phyloP scores from a whole-genome alignment of 2,797 vertebrate genomes.

The Simalia tracyae region DNA sequence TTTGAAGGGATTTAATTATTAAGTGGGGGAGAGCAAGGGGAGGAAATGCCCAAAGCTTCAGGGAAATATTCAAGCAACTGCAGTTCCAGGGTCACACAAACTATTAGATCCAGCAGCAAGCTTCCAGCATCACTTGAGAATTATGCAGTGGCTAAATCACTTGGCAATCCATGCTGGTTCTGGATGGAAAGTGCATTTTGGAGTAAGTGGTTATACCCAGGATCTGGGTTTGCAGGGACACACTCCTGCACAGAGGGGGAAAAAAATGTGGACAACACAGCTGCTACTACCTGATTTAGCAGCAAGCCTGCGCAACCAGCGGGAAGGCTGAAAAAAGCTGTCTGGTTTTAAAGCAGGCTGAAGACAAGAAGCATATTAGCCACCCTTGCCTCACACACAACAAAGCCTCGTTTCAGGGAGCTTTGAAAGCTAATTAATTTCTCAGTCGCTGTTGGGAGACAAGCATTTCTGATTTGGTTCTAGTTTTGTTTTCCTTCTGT shows the following conservation, averaged over 20 bases:
- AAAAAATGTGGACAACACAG: not conserved
- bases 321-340: slow-evolving; percentile 31
- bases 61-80: not conserved
- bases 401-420: slow-evolving; percentile 46
- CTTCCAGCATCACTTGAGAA: not conserved
- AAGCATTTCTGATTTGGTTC: slow-evolving; percentile 17
- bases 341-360: slow-evolving; percentile 33
- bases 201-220: not conserved
- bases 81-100: not conserved
- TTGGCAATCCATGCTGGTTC: not conserved
- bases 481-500: slow-evolving; percentile 1
- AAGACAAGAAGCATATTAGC: slow-evolving; percentile 23
- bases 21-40: not conserved
- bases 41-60: not conserved
- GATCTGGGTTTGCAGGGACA: slow-evolving; percentile 10
- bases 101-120: not conserved
- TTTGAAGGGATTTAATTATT: slow-evolving; percentile 20
- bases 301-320: slow-evolving; percentile 31
- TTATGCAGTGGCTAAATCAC: slow-evolving; percentile 9
- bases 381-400: slow-evolving; percentile 23
- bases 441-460: slow-evolving; percentile 37
- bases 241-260: not conserved
- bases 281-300: slow-evolving; percentile 28
- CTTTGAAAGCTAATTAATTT: slow-evolving; percentile 60
- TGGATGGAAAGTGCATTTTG: not conserved